A percentile compares a stretch with the other conserved stretches of the same genome.
phyloP scores from a whole-genome alignment of 2,888 invertebrate genomes.

The Thecophora atra region DNA sequence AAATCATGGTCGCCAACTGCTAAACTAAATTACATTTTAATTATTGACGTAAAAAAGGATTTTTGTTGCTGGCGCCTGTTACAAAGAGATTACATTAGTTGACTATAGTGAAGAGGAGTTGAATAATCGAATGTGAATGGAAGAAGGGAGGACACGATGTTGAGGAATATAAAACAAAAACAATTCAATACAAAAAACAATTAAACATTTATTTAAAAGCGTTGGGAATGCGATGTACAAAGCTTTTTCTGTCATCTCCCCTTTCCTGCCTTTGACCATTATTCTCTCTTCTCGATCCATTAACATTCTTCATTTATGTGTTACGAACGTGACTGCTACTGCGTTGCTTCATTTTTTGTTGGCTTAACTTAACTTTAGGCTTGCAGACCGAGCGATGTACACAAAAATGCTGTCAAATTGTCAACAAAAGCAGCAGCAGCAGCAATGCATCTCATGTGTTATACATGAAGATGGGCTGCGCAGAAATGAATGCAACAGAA shows the following conservation, averaged over 20 bases:
- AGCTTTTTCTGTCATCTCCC: neutral
- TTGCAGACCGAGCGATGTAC: neutral
- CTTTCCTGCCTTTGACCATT: neutral
- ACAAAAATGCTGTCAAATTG: constrained; percentile 1
- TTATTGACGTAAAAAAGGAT: constrained; percentile 21
- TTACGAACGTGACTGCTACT: neutral
- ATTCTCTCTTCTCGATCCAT: neutral
- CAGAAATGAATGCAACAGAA: neutral
- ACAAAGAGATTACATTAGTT: no score
- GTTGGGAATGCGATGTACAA: no score
- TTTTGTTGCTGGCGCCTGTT: neutral
- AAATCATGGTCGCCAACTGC: neutral
- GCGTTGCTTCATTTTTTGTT: neutral
- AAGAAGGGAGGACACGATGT: no score
- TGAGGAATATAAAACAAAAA: no score
- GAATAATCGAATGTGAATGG: no score
- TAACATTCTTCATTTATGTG: neutral
- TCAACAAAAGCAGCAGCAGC: neutral
- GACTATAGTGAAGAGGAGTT: no score
- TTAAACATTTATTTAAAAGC: no score
- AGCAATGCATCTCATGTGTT: constrained; percentile 5
- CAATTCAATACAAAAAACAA: no score
- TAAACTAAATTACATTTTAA: constrained; percentile 16
- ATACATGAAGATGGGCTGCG: neutral
- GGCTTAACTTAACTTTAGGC: neutral